These are phyloP conservation scores for Anabas testudineus DNA, from an alignment of 2,797 vertebrate genomes.

Conservation along the genomic window DNA sequence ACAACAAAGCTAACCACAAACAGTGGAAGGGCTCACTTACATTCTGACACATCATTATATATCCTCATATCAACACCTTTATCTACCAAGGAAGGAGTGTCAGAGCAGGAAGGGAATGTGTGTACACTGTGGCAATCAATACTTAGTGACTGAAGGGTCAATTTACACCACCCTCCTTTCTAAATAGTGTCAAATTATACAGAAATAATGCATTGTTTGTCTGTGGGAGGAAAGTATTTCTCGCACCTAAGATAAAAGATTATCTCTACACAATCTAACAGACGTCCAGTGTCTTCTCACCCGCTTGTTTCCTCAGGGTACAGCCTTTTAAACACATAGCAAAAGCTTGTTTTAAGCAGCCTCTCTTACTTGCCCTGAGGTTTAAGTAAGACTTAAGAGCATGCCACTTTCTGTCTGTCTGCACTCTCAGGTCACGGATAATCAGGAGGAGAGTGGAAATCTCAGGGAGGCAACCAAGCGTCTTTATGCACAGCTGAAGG, in stretches of 20 bases:
- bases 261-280: conserved; percentile 14
- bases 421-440: conserved; percentile 65
- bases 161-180: conserved; percentile 42
- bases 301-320: conserved; percentile 13
- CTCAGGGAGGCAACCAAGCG: conserved; percentile 81
- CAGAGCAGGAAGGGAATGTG: conserved; percentile 15
- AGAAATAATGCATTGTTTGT: not conserved
- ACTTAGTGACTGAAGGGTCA: conserved; percentile 26
- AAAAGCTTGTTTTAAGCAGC: not conserved
- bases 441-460: conserved; percentile 75
- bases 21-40: conserved; percentile 1
- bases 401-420: conserved; percentile 36
- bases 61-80: conserved; percentile 53
- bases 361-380: conserved; percentile 23
- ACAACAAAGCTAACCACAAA: conserved; percentile 30
- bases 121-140: not conserved
- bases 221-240: not conserved
- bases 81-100: conserved; percentile 20
- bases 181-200: conserved; percentile 29
- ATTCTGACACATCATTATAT: conserved; percentile 28
- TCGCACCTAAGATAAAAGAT: not conserved
- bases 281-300: conserved; percentile 6
- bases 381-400: conserved; percentile 37
- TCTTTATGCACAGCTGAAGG: conserved; percentile 85
- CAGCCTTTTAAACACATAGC: conserved; percentile 12